Base-by-base conservation (phyloP, 2,113 vertebrate genomes). In the Salvelinus sp. region DNA sequence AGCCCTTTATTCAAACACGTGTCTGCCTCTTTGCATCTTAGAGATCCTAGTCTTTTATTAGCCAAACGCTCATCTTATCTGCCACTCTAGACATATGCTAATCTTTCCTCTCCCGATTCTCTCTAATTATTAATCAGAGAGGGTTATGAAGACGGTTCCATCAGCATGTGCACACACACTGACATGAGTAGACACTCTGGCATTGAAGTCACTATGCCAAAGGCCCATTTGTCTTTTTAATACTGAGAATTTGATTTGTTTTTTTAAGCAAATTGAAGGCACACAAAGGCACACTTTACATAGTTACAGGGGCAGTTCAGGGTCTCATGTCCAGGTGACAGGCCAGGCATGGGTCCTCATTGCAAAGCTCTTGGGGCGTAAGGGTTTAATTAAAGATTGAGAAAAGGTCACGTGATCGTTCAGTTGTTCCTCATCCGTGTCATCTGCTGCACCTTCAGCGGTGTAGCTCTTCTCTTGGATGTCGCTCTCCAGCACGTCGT, bases 401-500 rank as follows among this genome's bases (percentile, higher is more conserved):
- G 16, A 16, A 54, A 16, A 54, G 50, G 16, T 54, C 3, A 54
- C 12, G 5, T 18, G 0, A 54, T 18, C 16, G 16, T 54, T 18
- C 16, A 54, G 50, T 54, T 54, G 50, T 75, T 3, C 77, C 38
- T 44, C 38, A 44, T 44, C 9, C 9, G 9, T 44, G 9, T 84
- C 72, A 50, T 79, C 64, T 86, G 83, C 76, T 3, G 68, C 68
- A 7, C 30, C 72, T 18, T 30, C 27, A 28, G 38, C 44, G 0
- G 38, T 44, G 9, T 44, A 44, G 38, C 9, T 44, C 38, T 90
- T 83, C 30, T 82, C 83, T 64, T 83, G 47, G 30, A 75, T 81
- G 64, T 79, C 48, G 47, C 70, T 33, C 12, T 71, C 30, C 63
- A 69, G 65, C 3, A 69, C 23, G 33, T 27, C 74, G 47, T 38